phyloP scores from a whole-genome alignment of 2,888 invertebrate species.

The Yponomeuta evonymella region DNA sequence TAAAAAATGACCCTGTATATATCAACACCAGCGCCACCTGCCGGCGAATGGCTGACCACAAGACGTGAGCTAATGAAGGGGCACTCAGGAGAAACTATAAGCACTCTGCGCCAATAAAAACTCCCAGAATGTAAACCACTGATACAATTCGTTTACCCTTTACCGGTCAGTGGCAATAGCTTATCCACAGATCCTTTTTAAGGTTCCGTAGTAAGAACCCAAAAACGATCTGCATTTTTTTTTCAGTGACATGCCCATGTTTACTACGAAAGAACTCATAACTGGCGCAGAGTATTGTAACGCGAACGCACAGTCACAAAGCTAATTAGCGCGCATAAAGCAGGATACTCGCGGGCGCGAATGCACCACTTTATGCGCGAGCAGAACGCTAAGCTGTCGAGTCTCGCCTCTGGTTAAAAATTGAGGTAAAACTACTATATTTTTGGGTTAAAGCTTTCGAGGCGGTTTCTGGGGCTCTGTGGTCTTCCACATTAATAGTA shows the following conservation, averaged over 20 bases:
- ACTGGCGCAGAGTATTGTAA: not conserved
- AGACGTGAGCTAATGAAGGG: not conserved
- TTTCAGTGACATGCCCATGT: not conserved
- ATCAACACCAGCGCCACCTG: not conserved
- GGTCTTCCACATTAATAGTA: not conserved
- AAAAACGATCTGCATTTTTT: not conserved
- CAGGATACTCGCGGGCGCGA: not conserved
- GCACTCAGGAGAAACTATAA: not conserved
- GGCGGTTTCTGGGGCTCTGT: not conserved
- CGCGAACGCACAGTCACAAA: not conserved
- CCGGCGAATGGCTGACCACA: not conserved
- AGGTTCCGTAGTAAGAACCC: not conserved
- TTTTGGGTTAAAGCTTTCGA: not conserved
- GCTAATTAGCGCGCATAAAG: not conserved
- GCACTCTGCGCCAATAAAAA: not conserved
- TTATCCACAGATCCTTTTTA: too few relatives aligned
- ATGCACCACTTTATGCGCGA: not conserved
- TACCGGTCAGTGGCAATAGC: too few relatives aligned
- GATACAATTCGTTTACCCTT: too few relatives aligned
- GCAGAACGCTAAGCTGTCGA: not conserved
- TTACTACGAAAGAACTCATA: not conserved
- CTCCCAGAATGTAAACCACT: too few relatives aligned
- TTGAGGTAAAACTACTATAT: not conserved
- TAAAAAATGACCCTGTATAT: too few relatives aligned
- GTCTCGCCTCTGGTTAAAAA: not conserved